Evolutionary conservation across 2,888 invertebrate species (phyloP), one percentile per base, ranked within the genome.

Genomic region (Andrena marginata): DNA sequence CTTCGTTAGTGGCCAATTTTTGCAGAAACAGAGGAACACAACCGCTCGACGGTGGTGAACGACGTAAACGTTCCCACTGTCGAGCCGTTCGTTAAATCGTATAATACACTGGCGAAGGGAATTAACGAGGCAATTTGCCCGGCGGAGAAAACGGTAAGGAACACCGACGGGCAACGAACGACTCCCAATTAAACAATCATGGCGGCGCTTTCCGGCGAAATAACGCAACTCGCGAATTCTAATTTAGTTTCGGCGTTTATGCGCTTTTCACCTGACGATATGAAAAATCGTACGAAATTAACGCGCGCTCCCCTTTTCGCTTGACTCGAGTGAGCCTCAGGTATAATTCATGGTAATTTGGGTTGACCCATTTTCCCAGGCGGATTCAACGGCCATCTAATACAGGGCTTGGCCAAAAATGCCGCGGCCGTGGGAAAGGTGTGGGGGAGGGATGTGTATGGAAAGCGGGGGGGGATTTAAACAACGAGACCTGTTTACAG

Each of bases 1-100:
- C 80, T 77, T 75, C 77, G 76, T 85, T 83, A 83, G 74, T 63
- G 82, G 75, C 33, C 76, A 75, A 88, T 88, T 85, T 76, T 73
- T 70, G 69, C 71, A 68, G 54, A 62, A 76, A 76, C 26, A 48
- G 69, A 65, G 59, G 75, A 64, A 82, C 64, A 77, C 78, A 56
- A 26, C 23, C 8, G 6, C 64, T 67, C 20, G 60, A 20, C 60
- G 60, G 42, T 69, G 82, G 85, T 81, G 82, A 82, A 72, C 78
- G 72, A 71, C 68, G 67, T 56, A 59, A 77, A 62, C 67, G 59
- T 80, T 77, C 68, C 42, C 68, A 64, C 79, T 79, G 84, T 78
- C 49, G 65, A 60, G 79, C 73, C 56, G 75, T 85, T 82, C 82
- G 72, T 87, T 78, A 74, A 64, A 59, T 48, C 49, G 65, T 42